Evolutionary conservation across 2,888 invertebrate genomes (phyloP).

Genomic region (Allolobophora icterica): DNA sequence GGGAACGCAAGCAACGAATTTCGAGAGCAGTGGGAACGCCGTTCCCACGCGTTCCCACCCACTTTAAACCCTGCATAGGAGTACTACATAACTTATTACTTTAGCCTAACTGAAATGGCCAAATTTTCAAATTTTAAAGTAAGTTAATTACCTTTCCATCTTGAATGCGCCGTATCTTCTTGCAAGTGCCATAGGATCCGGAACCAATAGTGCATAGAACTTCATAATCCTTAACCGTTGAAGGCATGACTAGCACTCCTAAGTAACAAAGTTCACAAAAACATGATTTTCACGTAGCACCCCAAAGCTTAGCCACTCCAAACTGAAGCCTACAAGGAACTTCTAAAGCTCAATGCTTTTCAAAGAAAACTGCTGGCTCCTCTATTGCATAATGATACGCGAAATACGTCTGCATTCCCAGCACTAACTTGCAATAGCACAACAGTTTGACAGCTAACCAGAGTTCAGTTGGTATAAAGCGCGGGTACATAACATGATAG

Average conservation of each 20-base stretch:
- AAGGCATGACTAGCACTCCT: constrained; percentile 51
- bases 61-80: too few relatives aligned
- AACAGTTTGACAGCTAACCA: background rate
- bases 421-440: background rate
- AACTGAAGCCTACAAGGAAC: background rate
- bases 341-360: background rate
- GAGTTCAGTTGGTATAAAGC: constrained; percentile 8
- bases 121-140: background rate
- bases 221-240: constrained; percentile 69
- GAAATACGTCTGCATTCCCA: background rate
- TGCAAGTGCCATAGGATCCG: constrained; percentile 72
- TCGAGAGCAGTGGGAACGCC: too few relatives aligned
- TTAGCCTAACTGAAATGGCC: background rate
- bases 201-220: constrained; percentile 71
- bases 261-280: background rate
- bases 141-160: constrained; percentile 67
- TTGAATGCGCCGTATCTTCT: constrained; percentile 71
- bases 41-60: too few relatives aligned
- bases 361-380: background rate
- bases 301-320: background rate
- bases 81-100: background rate
- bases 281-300: background rate
- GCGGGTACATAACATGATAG: background rate
- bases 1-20: too few relatives aligned
- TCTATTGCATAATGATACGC: background rate